phyloP scores from a whole-genome alignment of 2,797 vertebrate species.

The Rhodeus uyekii region DNA sequence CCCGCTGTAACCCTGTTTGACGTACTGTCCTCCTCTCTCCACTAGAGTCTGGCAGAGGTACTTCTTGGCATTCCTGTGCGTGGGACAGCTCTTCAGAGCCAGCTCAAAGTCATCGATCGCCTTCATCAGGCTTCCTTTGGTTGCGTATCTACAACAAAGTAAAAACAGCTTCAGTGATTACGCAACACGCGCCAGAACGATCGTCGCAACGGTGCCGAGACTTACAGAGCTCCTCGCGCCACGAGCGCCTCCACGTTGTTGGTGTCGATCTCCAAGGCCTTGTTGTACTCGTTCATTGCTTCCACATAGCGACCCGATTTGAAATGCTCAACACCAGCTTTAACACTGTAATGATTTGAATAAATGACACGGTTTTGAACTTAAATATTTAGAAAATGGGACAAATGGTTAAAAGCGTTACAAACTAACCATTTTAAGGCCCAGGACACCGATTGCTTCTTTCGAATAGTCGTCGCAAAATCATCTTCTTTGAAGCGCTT shows the following conservation, averaged over 20 bases:
- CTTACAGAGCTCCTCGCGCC: constrained; percentile 95
- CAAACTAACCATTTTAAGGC: constrained; percentile 88
- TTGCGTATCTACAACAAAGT: constrained; percentile 84
- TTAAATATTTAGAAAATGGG: background rate
- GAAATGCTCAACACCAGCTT: constrained; percentile 93
- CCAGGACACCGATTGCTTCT: constrained; percentile 94
- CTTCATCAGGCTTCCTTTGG: constrained; percentile 93
- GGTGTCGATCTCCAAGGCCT: constrained; percentile 93
- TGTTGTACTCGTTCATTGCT: constrained; percentile 99
- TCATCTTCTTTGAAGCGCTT: constrained; percentile 91
- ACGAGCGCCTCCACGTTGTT: constrained; percentile 95
- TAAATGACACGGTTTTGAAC: background rate
- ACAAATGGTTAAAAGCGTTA: too few relatives aligned
- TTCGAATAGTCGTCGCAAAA: constrained; percentile 88
- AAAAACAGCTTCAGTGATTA: background rate
- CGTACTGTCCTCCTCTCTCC: constrained; percentile 95
- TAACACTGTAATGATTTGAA: constrained; percentile 78
- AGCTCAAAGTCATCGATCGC: constrained; percentile 94
- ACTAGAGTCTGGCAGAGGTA: constrained; percentile 97
- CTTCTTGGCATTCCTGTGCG: constrained; percentile 95
- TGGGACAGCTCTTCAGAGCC: constrained; percentile 89
- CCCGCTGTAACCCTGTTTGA: too few relatives aligned
- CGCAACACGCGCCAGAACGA: background rate
- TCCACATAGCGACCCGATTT: constrained; percentile 92
- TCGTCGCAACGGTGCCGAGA: constrained; percentile 43